Base-by-base conservation (phyloP, 2,113 vertebrate species). In the Benitochromis conjunctus region DNA sequence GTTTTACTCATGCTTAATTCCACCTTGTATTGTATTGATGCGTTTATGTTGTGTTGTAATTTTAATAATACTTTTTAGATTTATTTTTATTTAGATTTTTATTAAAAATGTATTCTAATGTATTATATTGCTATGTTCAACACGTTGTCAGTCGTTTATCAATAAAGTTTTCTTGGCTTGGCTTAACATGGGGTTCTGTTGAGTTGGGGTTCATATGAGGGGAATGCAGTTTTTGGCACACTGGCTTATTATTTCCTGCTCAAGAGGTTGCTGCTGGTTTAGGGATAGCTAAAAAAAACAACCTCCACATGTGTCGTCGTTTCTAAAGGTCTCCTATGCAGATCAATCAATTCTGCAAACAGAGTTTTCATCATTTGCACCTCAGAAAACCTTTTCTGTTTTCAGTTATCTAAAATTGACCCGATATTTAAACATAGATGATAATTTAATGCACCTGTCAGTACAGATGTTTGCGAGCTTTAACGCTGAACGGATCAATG, bases 361-460 rank as follows among this genome's bases (percentile, higher is more conserved):
- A 43, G 38, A 26, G 66, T 46, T 71, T 48, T 71, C 14, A 71
- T 46, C 8, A 71, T 43, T 46, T 71, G 4, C 41, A 29, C 21
- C 21, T 18, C 41, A 26, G 66, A 11, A 48, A 46, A 46, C 21
- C 5, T 46, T 71, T 71, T 71, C 41, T 18, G 9, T 24, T 71
- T 16, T 57, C 48, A 24, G 2, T 24, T 31, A 80, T 56, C 56
- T 55, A 38, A 53, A 78, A 54, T 21, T 54, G 19, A 78, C 36
- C 21, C 21, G n/a, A 13, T 71, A 71, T 71, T 71, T 29, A 48
- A 71, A 7, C 41, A 48, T 71, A 18, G 19, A 84, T 80, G 69
- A 80, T 88, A 69, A 80, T 84, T 83, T 83, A 83, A 85, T 36
- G 26, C 26, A 26, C 38, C 82, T 77, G 81, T 82, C 83, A 71